Percentiles rank a stretch among this genome's conserved stretches.
Evolutionary conservation across 2,888 invertebrate species (phyloP).

Genomic region (Cybosia mesomella): DNA sequence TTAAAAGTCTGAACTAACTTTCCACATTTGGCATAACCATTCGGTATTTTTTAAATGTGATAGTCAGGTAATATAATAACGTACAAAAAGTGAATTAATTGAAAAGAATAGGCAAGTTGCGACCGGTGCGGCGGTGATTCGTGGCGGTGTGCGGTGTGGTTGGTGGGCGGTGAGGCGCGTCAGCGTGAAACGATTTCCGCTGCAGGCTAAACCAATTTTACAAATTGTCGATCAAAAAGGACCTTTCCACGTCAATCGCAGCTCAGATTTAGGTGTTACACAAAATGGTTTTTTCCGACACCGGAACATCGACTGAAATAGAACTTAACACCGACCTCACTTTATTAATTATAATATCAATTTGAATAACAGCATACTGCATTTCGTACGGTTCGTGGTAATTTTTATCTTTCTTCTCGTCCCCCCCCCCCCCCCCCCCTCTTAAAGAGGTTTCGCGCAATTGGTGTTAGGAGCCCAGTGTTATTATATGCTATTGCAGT

Average conservation of each 20-base stretch:
- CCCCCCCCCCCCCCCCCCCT: no score
- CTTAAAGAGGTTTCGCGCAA: no score
- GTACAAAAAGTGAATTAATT: not conserved
- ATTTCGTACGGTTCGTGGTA: no score
- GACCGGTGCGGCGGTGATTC: not conserved
- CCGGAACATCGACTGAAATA: not conserved
- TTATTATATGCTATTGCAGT: no score
- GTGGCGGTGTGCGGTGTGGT: no score
- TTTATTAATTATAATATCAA: no score
- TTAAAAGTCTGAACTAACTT: not conserved
- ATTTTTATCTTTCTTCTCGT: no score
- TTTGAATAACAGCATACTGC: no score
- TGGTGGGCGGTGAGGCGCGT: not conserved
- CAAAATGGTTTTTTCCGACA: not conserved
- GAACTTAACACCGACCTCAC: no score
- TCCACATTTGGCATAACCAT: not conserved
- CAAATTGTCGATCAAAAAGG: not conserved
- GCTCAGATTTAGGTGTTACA: not conserved
- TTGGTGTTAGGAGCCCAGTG: no score
- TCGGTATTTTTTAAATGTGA: not conserved
- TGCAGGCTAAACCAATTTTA: not conserved
- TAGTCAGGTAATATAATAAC: no score
- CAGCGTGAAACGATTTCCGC: not conserved
- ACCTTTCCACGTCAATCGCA: not conserved
- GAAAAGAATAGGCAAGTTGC: not conserved